Evolutionary conservation across 1,140 invertebrate species (phyloP), one percentile per base, ranked within the genome.

Genomic region (Pissodes strobi): DNA sequence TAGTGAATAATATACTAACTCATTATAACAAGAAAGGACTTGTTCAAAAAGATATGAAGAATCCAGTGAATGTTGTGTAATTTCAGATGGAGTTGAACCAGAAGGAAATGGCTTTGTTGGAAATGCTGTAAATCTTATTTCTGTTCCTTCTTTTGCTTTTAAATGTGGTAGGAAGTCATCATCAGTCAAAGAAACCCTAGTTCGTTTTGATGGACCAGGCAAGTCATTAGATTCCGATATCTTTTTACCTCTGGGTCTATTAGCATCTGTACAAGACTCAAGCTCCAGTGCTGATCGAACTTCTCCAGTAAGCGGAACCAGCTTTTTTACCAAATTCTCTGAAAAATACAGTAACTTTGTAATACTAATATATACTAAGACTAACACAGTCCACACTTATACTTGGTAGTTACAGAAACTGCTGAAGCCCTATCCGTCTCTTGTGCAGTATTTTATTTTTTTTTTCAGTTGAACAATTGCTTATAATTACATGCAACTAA

Each of bases 11-110:
- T 49, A 46, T 60, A 80, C 79, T 81, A 78, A 90, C 87, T 84
- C 81, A 67, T 82, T 79, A 73, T 88, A 85, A 58, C 79, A 79
- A n/a, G 79, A 71, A 2, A 94, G 71, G 59, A 92, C 77, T 1
- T 80, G 78, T 64, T 93, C 86, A 8, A 97, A 81, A 5, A 87
- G 83, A 75, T 89, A 94, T 51, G 89, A 90, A 13, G 88, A 88
- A 77, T 98, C 95, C 60, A 98, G 81, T 62, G 86, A 90, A 79
- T 94, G 88, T 68, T 86, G 84, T 0, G 95, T 95, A 13, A 97
- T 90, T 79, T 97, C 90, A 41, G 86, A 79, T 18, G 94, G 90
- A 21, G 85, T 86, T 0, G 90, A 84, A 19, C 88, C 86, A n/a
- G 85, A 83, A 1, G 92, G 94, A 77, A 90, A 93, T 71, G 83